Base-by-base conservation (phyloP, 2,888 invertebrate species). In the Dynastes tityus region DNA sequence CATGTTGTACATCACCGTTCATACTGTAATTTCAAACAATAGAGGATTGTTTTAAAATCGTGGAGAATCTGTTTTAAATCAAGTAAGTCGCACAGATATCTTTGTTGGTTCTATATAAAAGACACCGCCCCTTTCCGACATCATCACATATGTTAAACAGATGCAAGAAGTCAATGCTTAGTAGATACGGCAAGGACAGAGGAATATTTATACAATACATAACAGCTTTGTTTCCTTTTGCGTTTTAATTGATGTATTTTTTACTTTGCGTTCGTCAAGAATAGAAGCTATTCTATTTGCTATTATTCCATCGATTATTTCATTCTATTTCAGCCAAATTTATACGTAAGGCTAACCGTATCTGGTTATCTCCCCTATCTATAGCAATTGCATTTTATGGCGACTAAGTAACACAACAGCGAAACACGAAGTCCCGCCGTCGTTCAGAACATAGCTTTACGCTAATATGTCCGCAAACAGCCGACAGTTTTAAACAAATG, bases 41-140 rank as follows among this genome's bases (percentile, higher is more conserved):
- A 82, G 80, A 79, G 78, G 81, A 82, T 83, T 83, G 83, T 83
- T 75, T 82, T 81, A 80, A 76, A 71, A 79, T 79, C 80, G 78
- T 64, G 79, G 81, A 80, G 75, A 78, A 80, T 82, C 83, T 83
- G 83, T 82, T 82, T 82, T 81, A 82, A 83, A 83, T 84, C 83
- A 83, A 79, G 78, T 68, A 81, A 79, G 80, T 79, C 71, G 81
- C 78, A 81, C 80, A 82, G 82, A 82, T 68, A 68, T 79, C 78
- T 70, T 79, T 78, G 83, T 82, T 83, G 83, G 81, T 81, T 81
- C 81, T 76, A 68, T 80, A 80, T 22, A 55, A 55, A 82, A 80
- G 80, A 80, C 77, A 80, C 83, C 82, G 81, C 82, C 81, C 81
- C 55, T 61, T 78, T 78, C 78, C 71, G 63, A 78, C 71, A 73